phyloP scores from a whole-genome alignment of 2,888 invertebrate genomes.

The Eutolmus rufibarbis region DNA sequence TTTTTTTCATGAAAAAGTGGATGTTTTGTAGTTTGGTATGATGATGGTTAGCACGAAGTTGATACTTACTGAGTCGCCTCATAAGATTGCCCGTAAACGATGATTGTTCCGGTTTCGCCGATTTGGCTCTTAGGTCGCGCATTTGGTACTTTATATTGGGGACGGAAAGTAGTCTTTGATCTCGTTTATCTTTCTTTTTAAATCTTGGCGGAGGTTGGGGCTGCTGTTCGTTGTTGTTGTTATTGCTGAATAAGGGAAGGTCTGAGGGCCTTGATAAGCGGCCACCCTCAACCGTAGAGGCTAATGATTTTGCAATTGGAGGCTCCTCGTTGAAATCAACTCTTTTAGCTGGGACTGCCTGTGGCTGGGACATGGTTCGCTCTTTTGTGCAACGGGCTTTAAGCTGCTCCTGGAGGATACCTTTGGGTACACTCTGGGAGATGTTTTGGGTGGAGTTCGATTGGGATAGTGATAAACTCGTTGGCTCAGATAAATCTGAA shows the following conservation, averaged over 20 bases:
- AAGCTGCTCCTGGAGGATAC: conserved; percentile 46
- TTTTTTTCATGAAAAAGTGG: background rate
- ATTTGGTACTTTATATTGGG: conserved; percentile 75
- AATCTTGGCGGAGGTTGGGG: conserved; percentile 66
- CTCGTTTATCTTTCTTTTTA: conserved; percentile 67
- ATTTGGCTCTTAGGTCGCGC: conserved; percentile 58
- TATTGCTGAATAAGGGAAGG: conserved; percentile 66
- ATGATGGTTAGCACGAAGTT: conserved; percentile 52
- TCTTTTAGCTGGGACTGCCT: conserved; percentile 53
- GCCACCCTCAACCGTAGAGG: conserved; percentile 54
- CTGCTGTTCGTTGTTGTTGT: conserved; percentile 51
- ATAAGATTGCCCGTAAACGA: conserved; percentile 78
- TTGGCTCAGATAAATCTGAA: conserved; percentile 50
- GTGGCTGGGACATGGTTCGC: conserved; percentile 52
- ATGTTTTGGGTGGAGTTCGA: conserved; percentile 51
- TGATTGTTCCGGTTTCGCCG: conserved; percentile 60
- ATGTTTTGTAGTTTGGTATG: background rate
- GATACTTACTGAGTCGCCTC: conserved; percentile 89
- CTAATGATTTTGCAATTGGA: conserved; percentile 49
- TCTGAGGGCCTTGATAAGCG: conserved; percentile 69
- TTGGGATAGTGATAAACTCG: conserved; percentile 49
- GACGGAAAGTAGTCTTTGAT: conserved; percentile 77
- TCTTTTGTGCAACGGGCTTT: conserved; percentile 50
- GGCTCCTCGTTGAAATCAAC: conserved; percentile 60
- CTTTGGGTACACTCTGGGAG: conserved; percentile 49